Evolutionary conservation across 2,888 invertebrate species (phyloP), one percentile per base, ranked within the genome.

Genomic region (Troides helena): DNA sequence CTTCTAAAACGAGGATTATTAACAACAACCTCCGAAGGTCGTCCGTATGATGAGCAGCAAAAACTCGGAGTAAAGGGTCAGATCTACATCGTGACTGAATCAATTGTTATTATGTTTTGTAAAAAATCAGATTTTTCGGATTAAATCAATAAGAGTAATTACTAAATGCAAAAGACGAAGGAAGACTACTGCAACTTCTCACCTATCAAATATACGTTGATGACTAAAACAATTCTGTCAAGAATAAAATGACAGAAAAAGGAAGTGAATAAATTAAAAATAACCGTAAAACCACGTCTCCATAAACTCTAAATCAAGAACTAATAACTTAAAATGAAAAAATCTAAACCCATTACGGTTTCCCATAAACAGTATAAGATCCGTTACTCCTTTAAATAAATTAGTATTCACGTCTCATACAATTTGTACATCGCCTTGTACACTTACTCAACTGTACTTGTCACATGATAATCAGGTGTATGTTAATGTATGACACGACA

Each of bases 371-470:
- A 53, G 50, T 8, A 36, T n/a, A 14, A 46, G 57, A 46, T 57
- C 69, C 69, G 69, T 69, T 66, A 64, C 6, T 6, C 5, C 14
- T 63, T 39, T 59, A 43, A 58, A 68, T 43, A 21, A 66, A 66
- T 69, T 66, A 23, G 36, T 66, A 69, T 66, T 46, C 69, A 39
- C 39, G 12, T 23, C 10, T 36, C 50, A 58, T 69, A 25, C 62
- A 3, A n/a, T 17, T 64, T 36, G 36, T 36, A 60, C 56, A 30
- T 56, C 25, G 56, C 65, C 62, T 66, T 65, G 36, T 50, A 50
- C 53, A 62, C 56, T 53, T 39, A 62, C 30, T 65, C 36, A 65
- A 39, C 46, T 58, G 53, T 18, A 43, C 68, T 50, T 50, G 61
- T 62, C 57, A 66, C 59, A 66, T 53, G 57, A 62, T 58, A 65